Evolutionary conservation across 2,888 invertebrate species (phyloP).

Genomic region (Cenopis cana): DNA sequence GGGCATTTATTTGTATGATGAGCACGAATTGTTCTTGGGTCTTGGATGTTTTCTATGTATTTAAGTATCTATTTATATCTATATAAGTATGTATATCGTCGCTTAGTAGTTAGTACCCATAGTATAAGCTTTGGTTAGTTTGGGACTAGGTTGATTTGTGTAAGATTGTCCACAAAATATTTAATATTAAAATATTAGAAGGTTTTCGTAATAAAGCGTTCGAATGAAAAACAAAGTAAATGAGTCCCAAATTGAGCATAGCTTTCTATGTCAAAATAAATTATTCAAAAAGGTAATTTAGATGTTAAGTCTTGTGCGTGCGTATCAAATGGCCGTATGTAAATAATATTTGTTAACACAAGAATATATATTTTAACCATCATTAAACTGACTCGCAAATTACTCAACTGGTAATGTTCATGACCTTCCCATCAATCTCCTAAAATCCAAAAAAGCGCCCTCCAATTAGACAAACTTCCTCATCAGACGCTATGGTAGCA

Average conservation of each 20-base stretch:
- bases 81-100: too few relatives aligned
- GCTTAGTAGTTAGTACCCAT: too few relatives aligned
- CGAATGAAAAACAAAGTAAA: too few relatives aligned
- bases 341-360: conserved; percentile 25
- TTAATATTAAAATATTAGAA: too few relatives aligned
- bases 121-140: too few relatives aligned
- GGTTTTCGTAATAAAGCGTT: too few relatives aligned
- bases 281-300: conserved; percentile 13
- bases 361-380: conserved; percentile 34
- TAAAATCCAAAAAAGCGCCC: conserved; percentile 66
- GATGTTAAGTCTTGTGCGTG: conserved; percentile 9
- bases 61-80: too few relatives aligned
- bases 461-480: conserved; percentile 79
- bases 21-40: too few relatives aligned
- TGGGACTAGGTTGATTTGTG: too few relatives aligned
- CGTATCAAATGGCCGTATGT: background rate
- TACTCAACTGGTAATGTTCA: conserved; percentile 46
- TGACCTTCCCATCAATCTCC: conserved; percentile 59
- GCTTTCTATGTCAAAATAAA: conserved; percentile 2
- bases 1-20: too few relatives aligned
- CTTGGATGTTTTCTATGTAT: too few relatives aligned
- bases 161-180: too few relatives aligned
- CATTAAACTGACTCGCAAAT: conserved; percentile 30
- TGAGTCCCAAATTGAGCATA: background rate
- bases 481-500: conserved; percentile 62